Conservation (phyloP, 2,797 vertebrate genomes). For the Iguana delicatissima region DNA sequence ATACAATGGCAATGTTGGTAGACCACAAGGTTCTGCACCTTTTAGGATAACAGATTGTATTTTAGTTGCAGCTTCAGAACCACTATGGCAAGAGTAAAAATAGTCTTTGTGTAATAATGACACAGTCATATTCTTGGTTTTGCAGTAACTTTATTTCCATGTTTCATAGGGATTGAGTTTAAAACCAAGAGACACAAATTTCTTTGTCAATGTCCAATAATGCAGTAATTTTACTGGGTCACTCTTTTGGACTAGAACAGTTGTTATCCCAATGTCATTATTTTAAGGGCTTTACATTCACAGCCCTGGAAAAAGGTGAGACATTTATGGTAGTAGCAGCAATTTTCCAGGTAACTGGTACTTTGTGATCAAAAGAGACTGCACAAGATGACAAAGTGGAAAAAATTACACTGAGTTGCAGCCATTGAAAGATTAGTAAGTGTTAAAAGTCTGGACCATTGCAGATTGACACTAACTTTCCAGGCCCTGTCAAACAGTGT, state of each 20-base stretch:
- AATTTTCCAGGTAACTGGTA: slow-evolving; percentile 38
- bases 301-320: slow-evolving; percentile 42
- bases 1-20: no score
- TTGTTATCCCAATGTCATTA: slow-evolving; percentile 46
- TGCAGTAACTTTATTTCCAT: background rate
- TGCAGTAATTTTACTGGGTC: slow-evolving; percentile 49
- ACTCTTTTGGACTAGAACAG: slow-evolving; percentile 39
- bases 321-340: slow-evolving; percentile 34
- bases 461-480: slow-evolving; percentile 3
- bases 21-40: no score
- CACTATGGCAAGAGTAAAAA: slow-evolving; percentile 44
- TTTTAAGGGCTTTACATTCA: slow-evolving; percentile 41
- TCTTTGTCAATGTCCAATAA: slow-evolving; percentile 56
- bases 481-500: background rate
- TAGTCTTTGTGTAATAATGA: slow-evolving; percentile 23
- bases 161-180: background rate
- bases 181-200: slow-evolving; percentile 40
- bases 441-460: background rate
- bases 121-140: background rate
- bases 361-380: slow-evolving; percentile 39
- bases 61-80: slow-evolving; percentile 42
- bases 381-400: slow-evolving; percentile 24
- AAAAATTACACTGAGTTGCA: slow-evolving; percentile 5
- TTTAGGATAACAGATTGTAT: no score
- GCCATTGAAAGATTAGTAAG: slow-evolving; percentile 30